Conservation (phyloP, 2,113 vertebrate species). For the Protobothrops mucrosquamatus region DNA sequence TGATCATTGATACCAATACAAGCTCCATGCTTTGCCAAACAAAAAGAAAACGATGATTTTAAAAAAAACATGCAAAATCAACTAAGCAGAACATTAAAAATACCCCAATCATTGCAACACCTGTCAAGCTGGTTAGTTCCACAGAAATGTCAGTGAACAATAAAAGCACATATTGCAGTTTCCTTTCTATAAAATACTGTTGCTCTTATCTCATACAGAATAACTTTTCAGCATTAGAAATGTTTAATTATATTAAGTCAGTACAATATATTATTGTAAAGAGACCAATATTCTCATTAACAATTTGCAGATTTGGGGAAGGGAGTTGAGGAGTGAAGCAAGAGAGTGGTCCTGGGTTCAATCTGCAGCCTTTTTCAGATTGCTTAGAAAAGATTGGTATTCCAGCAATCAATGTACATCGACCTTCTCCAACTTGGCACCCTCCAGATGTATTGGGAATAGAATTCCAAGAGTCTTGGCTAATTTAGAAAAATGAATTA, state of each 20-base stretch:
- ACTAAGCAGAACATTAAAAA: conserved; percentile 55
- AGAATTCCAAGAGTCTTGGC: neutral
- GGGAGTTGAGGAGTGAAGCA: neutral
- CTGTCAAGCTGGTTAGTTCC: conserved; percentile 47
- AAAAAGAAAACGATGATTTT: conserved; percentile 51
- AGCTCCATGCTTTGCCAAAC: conserved; percentile 77
- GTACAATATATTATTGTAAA: neutral
- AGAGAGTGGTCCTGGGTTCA: neutral
- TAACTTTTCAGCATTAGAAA: neutral
- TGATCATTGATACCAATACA: conserved; percentile 70
- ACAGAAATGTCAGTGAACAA: conserved; percentile 38
- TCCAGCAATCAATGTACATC: neutral
- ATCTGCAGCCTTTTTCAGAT: neutral
- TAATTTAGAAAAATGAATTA: neutral
- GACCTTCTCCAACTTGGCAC: neutral
- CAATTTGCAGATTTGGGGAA: neutral
- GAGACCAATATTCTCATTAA: neutral
- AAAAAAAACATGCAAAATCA: conserved; percentile 74
- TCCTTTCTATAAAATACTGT: neutral
- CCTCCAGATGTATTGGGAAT: neutral
- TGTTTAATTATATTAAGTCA: neutral
- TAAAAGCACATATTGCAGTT: neutral
- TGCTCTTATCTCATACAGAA: neutral
- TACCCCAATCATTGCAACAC: conserved; percentile 53
- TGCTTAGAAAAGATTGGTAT: neutral